Percentiles rank a stretch among this genome's conserved stretches.
Evolutionary conservation across 1,140 invertebrate genomes (phyloP).

Genomic region (Palaemon carinicauda): DNA sequence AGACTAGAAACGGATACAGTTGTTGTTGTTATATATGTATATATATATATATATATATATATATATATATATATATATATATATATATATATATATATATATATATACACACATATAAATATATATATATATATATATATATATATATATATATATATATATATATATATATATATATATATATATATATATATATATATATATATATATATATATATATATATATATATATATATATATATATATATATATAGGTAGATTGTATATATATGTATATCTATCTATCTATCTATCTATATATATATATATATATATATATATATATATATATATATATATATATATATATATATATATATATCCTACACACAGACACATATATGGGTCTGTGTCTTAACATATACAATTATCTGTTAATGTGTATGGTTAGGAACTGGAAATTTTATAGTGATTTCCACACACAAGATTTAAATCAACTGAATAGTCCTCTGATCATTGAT

Average conservation of each 20-base stretch:
- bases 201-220: not conserved
- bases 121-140: not conserved
- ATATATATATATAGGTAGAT: not conserved
- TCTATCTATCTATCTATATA: not conserved
- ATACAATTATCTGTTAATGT: too few relatives aligned
- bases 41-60: not conserved
- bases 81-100: not conserved
- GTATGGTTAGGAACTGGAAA: too few relatives aligned
- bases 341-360: too few relatives aligned
- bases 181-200: not conserved
- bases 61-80: not conserved
- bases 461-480: too few relatives aligned
- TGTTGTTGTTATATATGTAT: not conserved
- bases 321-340: not conserved
- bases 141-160: not conserved
- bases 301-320: not conserved
- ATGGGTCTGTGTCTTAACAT: too few relatives aligned
- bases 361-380: too few relatives aligned
- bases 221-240: not conserved
- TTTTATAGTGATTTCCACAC: too few relatives aligned
- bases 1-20: too few relatives aligned
- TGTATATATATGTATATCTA: not conserved
- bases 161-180: not conserved
- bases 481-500: too few relatives aligned
- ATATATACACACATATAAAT: not conserved